Base-by-base conservation (phyloP, 2,113 vertebrate species). In the Malurus elegans region DNA sequence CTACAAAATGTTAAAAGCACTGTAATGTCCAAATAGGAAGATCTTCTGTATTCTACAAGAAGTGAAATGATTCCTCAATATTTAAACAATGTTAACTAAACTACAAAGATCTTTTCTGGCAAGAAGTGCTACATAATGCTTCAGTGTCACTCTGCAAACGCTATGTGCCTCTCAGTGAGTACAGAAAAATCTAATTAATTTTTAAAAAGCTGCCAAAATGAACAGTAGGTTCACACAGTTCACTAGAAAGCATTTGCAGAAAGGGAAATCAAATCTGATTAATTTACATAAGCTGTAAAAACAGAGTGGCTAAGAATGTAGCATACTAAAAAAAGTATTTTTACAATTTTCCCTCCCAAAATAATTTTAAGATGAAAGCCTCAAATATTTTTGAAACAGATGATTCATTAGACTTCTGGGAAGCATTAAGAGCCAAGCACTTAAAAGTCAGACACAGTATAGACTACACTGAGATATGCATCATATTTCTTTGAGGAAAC, bases 361-460 rank as follows among this genome's bases (percentile, higher is more conserved):
- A 54, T 67, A 8, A 70, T 73, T 56, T 84, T 45, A 81, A 92
- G 54, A 72, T 8, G 16, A 70, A 87, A 87, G n/a, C 10, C 29
- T 50, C 28, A 34, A 91, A 70, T 92, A 93, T 88, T 94, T 92
- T 83, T 38, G 70, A 84, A 95, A 80, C 9, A 88, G 23, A 88
- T 45, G 9, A 85, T 29, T 74, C 42, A 83, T 67, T 83, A 71
- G 11, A 57, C 42, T 93, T 78, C 48, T 56, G 26, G 42, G 31
- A 45, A 96, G 75, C 31, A 82, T 17, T 56, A 95, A 61, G 31
- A 61, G 29, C 20, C 51, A 85, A 79, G 45, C 9, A 78, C 89
- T 64, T 44, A 66, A 50, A 80, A 79, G 42, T 10, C 36, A 88
- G 20, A 71, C 5, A 57, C 4, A 38, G 45, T 24, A 56, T 9